A percentile compares a stretch with the other conserved stretches of the same genome.
phyloP scores from a whole-genome alignment of 2,797 vertebrate genomes.

The Mus minutoides region DNA sequence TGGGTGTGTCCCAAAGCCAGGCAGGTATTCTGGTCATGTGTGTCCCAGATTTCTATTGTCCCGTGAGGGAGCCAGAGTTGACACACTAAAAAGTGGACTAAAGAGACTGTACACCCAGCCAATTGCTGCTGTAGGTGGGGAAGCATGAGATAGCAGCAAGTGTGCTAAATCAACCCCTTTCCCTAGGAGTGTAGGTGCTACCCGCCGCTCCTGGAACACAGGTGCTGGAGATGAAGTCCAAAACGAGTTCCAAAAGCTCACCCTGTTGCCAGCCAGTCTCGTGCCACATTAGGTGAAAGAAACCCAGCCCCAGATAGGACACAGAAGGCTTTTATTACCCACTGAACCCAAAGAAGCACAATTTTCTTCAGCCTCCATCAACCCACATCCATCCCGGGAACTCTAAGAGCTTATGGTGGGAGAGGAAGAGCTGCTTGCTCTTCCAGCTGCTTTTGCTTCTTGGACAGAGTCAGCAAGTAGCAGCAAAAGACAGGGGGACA shows the following conservation, averaged over 20 bases:
- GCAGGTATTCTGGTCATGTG: fast-evolving
- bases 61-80: neutral
- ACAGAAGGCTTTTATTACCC: neutral
- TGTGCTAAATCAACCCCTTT: neutral
- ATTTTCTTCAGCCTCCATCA: neutral
- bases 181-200: neutral
- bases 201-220: neutral
- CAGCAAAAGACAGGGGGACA: neutral
- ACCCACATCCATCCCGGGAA: fast-evolving
- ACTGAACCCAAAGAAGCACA: neutral
- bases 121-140: neutral
- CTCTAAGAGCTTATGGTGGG: neutral
- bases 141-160: neutral
- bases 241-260: neutral
- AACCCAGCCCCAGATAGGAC: neutral
- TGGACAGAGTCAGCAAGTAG: neutral
- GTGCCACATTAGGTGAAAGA: neutral
- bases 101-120: neutral
- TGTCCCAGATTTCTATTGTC: neutral
- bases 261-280: neutral
- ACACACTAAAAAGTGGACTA: neutral
- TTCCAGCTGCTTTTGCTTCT: neutral
- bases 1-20: neutral
- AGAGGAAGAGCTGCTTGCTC: neutral
- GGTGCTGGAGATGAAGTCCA: neutral